Conservation (phyloP, 2,888 invertebrate species). For the Serripes groenlandicus region DNA sequence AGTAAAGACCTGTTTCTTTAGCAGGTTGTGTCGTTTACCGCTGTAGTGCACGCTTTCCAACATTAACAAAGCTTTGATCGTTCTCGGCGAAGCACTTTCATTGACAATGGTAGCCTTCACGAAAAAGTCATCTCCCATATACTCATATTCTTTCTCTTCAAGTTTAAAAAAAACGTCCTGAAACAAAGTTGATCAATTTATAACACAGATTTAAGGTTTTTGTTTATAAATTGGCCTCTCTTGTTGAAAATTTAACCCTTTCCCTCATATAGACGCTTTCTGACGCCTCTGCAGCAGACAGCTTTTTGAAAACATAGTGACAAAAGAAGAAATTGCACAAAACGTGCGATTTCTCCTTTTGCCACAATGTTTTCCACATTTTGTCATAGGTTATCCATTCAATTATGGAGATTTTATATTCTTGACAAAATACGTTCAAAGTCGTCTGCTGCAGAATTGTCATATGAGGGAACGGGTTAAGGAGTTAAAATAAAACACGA, state of each 20-base stretch:
- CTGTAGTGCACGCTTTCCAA: slow-evolving; percentile 70
- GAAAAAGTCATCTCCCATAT: slow-evolving; percentile 66
- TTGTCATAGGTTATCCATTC: too few species aligned
- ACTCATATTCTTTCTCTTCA: slow-evolving; percentile 64
- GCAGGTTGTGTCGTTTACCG: slow-evolving; percentile 55
- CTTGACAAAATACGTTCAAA: too few species aligned
- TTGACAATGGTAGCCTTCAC: slow-evolving; percentile 59
- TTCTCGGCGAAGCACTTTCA: slow-evolving; percentile 48
- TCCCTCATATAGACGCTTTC: too few species aligned
- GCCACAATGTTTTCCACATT: background rate
- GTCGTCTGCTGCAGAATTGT: too few species aligned
- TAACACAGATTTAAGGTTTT: slow-evolving; percentile 39
- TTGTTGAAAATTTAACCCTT: too few species aligned
- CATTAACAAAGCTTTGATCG: slow-evolving; percentile 56
- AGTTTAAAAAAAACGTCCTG: slow-evolving; percentile 69
- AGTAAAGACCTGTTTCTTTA: slow-evolving; percentile 63
- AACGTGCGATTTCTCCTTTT: background rate
- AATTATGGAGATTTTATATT: too few species aligned
- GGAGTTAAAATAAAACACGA: too few species aligned
- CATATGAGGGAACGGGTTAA: too few species aligned
- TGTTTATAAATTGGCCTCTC: slow-evolving; percentile 39
- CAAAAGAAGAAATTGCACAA: background rate
- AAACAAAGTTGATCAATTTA: too few species aligned
- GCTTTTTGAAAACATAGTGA: background rate
- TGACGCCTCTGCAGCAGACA: too few species aligned